Base-by-base conservation (phyloP, 2,888 invertebrate species). In the Icerya purchasi region DNA sequence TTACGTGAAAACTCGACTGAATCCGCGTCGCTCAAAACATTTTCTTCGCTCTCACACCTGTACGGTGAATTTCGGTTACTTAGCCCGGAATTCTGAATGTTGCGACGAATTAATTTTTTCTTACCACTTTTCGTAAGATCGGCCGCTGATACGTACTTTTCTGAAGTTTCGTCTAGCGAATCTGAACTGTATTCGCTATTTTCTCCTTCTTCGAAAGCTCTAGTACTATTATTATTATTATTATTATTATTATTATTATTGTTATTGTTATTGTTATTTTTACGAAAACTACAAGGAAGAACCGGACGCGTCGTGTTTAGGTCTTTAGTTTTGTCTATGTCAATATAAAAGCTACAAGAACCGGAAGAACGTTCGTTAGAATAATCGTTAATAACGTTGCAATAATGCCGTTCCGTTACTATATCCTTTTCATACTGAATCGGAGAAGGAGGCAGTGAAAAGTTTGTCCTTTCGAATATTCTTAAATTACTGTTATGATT, bases 151-250 rank as follows among this genome's bases (percentile, higher is more conserved):
- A 56, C 52, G 50, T 64, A 64, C 57, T 66, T 65, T 70, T 67
- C 80, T 49, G 53, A 78, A 66, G 78, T 80, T 63, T 83, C 84
- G 71, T 86, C 86, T 57, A 86, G 71, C 1, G 85, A 85, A 72
- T 86, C 86, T 0, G 85, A 85, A 56, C 85, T 85, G 66, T 85
- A 84, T 66, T 82, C 83, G 0, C 80, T 25, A 22, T 59, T 22
- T 14, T 60, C 60, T 18, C 22, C 52, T 49, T 20, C 21, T n/a
- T 53, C 54, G 24, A 60, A 58, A 1, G 62, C 57, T 3, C 63
- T 62, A 14, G 62, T 18, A 22, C 25, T 50, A 50, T 57, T 50
- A n/a, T 14, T 21, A 10, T 5, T 18, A 55, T 5, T 24, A 19
- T 20, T 36, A 36, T 36, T 36, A 36, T 36, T 36, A 36, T 36